Base-by-base conservation (phyloP, 1,140 invertebrate genomes). In the Drosophila bocqueti region DNA sequence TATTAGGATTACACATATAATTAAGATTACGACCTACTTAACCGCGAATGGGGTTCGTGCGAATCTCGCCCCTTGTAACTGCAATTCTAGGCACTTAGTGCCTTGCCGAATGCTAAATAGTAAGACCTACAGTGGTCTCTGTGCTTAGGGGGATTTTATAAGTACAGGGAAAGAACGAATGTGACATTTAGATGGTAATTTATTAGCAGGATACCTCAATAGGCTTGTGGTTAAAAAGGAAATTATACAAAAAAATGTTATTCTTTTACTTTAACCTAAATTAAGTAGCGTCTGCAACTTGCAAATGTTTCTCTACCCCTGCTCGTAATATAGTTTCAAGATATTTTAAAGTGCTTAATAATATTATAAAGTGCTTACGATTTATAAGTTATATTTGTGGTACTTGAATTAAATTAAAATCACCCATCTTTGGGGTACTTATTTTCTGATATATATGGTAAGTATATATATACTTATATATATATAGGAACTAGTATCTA, bases 101-200 rank as follows among this genome's bases (percentile, higher is more conserved):
- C 52, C 52, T 36, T 36, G 50, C n/a, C 50, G 29, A 52, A 52
- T 52, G 50, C 50, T 52, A 34, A 52, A 31, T 52, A 31, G 31
- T 54, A 36, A 1, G 16, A 50, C 9, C 16, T 26, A 49, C 47
- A 29, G 26, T 49, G 24, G 15, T 26, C 26, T 5, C 46, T 49
- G 46, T 49, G 11, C 40, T 9, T 42, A 3, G 40, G 7, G 6
- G 40, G 16, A 38, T 34, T 34, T 34, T 34, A 34, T 8, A 42
- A n/a, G 1, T 16, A n/a, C 7, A 15, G 8, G 1, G 16, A 18
- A 4, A 10, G 4, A 10, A 16, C 38, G 15, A 7, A 16, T 40
- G n/a, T 18, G 8, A 43, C 16, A 18, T 9, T 6, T 43, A 13
- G 4, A 45, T 45, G 10, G 10, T 21, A 21, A 11, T 21, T 45